These are phyloP conservation scores for Pseudomyrmex concolor DNA, from an alignment of 1,140 invertebrate species.

Conservation along the genomic window DNA sequence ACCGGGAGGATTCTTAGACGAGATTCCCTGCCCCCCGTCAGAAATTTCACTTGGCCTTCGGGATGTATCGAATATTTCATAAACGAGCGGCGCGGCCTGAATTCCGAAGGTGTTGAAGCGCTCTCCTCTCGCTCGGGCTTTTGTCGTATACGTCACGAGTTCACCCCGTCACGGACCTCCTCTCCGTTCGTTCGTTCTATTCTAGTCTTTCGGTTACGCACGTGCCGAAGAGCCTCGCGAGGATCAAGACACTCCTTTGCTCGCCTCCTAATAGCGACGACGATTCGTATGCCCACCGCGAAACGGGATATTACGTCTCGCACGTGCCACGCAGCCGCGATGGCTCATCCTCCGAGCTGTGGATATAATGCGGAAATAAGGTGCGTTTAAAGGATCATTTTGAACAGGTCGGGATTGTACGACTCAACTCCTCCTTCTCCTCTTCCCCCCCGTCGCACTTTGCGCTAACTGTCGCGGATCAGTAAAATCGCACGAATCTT, in stretches of 20 bases:
- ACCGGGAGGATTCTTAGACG: constrained; percentile 58
- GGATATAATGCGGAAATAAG: constrained; percentile 39
- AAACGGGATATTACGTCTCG: constrained; percentile 76
- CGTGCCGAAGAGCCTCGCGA: constrained; percentile 37
- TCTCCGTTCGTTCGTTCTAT: background rate
- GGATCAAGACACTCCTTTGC: constrained; percentile 24
- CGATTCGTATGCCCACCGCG: constrained; percentile 74
- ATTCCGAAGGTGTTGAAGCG: constrained; percentile 69
- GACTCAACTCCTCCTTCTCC: background rate
- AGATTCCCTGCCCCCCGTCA: constrained; percentile 64
- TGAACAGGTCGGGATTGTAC: constrained; percentile 17
- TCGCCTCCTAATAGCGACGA: constrained; percentile 35
- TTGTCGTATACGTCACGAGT: background rate
- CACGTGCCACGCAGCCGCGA: constrained; percentile 73
- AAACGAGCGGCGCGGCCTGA: constrained; percentile 71
- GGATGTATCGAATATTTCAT: constrained; percentile 79
- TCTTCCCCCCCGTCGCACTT: background rate
- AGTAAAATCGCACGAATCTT: background rate
- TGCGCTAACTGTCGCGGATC: background rate
- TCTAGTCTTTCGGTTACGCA: constrained; percentile 31
- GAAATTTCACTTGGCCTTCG: constrained; percentile 73
- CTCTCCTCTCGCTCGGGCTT: background rate
- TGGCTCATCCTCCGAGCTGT: constrained; percentile 13
- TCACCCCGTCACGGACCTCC: too few relatives aligned
- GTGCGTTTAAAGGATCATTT: constrained; percentile 43